Conservation (phyloP, 2,797 vertebrate genomes). For the Limnodromus scolopaceus region DNA sequence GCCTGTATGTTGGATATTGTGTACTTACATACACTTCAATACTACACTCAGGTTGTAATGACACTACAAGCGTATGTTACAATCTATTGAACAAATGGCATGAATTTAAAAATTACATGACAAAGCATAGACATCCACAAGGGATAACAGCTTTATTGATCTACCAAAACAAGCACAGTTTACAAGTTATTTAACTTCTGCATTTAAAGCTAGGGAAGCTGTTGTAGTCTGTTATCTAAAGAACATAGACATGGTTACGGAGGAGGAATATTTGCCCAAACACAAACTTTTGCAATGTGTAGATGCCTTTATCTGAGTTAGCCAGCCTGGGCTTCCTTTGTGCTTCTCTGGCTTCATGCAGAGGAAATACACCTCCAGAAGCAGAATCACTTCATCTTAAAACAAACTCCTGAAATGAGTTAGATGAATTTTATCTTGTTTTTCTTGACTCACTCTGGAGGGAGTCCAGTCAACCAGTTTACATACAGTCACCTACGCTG, state of each 20-base stretch:
- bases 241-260: neutral
- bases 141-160: neutral
- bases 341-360: neutral
- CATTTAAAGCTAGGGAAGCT: neutral
- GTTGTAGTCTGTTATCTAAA: neutral
- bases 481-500: neutral
- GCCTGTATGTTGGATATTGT: neutral
- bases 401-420: neutral
- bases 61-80: neutral
- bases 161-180: neutral
- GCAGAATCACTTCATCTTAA: neutral
- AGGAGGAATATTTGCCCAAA: neutral
- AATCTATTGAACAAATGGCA: neutral
- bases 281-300: neutral
- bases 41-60: neutral
- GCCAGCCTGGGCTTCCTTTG: neutral
- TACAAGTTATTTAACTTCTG: neutral
- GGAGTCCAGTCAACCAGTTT: neutral
- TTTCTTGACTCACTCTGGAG: neutral
- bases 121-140: neutral
- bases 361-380: neutral
- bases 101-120: neutral
- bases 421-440: neutral
- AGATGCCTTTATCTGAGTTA: neutral
- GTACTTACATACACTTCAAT: neutral